Conservation (phyloP, 2,888 invertebrate genomes). For the Drosophila merina region DNA sequence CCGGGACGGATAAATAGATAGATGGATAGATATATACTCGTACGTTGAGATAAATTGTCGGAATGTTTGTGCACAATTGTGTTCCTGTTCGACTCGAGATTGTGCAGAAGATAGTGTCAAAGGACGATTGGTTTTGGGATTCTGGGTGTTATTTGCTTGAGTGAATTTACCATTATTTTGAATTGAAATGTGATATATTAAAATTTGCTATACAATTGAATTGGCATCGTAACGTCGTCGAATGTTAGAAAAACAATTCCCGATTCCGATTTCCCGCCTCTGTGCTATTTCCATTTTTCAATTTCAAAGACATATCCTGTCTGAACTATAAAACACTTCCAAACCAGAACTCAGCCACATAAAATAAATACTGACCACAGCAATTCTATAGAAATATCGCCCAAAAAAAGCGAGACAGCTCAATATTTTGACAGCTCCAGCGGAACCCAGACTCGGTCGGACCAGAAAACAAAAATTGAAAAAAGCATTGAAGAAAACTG, state of each 20-base stretch:
- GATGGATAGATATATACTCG: constrained; percentile 6
- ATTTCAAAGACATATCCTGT: constrained; percentile 47
- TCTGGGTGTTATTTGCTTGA: constrained; percentile 4
- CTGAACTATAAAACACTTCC: constrained; percentile 43
- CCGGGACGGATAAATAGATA: constrained; percentile 25
- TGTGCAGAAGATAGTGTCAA: constrained; percentile 40
- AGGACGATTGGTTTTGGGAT: constrained; percentile 24
- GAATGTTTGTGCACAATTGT: constrained; percentile 29
- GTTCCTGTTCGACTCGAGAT: constrained; percentile 27
- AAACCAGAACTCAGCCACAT: constrained; percentile 33
- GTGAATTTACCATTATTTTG: not conserved
- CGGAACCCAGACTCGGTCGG: constrained; percentile 32
- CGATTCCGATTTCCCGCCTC: constrained; percentile 14
- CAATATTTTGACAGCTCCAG: constrained; percentile 75
- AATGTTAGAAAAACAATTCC: constrained; percentile 10
- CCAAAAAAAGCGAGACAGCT: constrained; percentile 66
- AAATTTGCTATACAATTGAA: not conserved
- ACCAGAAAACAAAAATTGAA: constrained; percentile 9
- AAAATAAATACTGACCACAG: constrained; percentile 41
- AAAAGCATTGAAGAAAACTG: constrained; percentile 36
- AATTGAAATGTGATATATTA: constrained; percentile 1
- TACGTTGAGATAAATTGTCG: constrained; percentile 13
- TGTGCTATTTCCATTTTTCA: constrained; percentile 35
- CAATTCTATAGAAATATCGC: constrained; percentile 42
- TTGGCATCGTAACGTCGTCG: too few species aligned